Evolutionary conservation across 2,113 vertebrate species (phyloP).

Genomic region (Cynoglossus semilaevis): DNA sequence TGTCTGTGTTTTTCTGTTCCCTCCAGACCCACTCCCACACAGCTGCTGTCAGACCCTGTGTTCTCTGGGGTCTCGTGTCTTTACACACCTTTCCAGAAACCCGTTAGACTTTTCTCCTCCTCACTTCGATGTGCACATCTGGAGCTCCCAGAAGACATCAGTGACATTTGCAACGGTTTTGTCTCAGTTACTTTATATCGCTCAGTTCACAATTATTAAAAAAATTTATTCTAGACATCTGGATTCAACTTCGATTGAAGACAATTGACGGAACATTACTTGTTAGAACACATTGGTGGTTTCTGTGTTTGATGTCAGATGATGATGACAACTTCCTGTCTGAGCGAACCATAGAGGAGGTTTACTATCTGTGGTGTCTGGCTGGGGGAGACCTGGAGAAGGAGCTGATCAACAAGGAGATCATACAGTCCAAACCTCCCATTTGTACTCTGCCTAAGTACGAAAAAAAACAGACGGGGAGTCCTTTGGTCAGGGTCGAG

Average conservation of each 20-base stretch:
- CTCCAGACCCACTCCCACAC: slow-evolving; percentile 82
- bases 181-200: neutral
- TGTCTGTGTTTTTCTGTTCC: neutral
- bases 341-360: slow-evolving; percentile 91
- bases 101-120: slow-evolving; percentile 89
- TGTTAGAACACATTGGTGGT: neutral
- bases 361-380: slow-evolving; percentile 97
- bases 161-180: slow-evolving; percentile 88
- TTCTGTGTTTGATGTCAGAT: slow-evolving; percentile 62
- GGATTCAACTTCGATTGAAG: no score
- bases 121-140: slow-evolving; percentile 88
- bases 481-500: slow-evolving; percentile 91
- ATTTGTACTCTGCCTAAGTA: slow-evolving; percentile 97
- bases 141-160: slow-evolving; percentile 91
- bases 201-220: neutral
- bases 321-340: slow-evolving; percentile 84
- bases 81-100: slow-evolving; percentile 81
- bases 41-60: slow-evolving; percentile 81
- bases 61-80: slow-evolving; percentile 81
- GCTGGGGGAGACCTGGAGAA: slow-evolving; percentile 98
- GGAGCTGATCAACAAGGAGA: slow-evolving; percentile 95
- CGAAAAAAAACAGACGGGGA: slow-evolving; percentile 83
- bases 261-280: no score
- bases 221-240: neutral
- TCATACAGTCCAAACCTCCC: slow-evolving; percentile 95